Base-by-base conservation (phyloP, 2,113 vertebrate species). In the Clarias macrocephalus region DNA sequence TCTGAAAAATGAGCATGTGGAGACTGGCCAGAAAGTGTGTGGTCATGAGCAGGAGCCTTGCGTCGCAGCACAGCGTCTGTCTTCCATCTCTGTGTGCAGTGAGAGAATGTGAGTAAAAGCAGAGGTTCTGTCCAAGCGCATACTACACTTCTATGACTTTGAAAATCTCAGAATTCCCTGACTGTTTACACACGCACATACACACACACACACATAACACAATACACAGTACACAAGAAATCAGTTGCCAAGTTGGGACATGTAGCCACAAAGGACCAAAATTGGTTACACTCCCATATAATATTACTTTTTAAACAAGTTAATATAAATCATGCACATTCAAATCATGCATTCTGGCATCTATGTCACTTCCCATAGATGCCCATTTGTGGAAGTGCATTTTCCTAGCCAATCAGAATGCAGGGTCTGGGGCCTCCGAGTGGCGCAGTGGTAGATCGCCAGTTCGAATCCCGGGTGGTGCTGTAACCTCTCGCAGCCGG, bases 21-120 rank as follows among this genome's bases (percentile, higher is more conserved):
- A 42, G 37, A 21, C 37, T 66, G 19, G 82, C 82, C 48, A 83
- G 42, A 52, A 54, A 62, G 48, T 62, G 59, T 81, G 80, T 81
- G 28, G 19, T 81, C 28, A 48, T 7, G 59, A 33, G 33, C 73
- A 54, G 73, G 8, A 48, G 72, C 72, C 72, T 48, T 75, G 7
- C 37, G 23, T 42, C 13, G 37, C 9, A 75, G 48, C 21, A 48
- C 72, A 72, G 37, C 11, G 42, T 73, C 70, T 73, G 70, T 73
- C 70, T 73, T 73, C 33, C 70, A 56, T 56, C 75, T 54, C 48
- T 13, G 48, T 54, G 75, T 56, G 15, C 65, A 37, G 62, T 30
- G 9, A 16, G 19, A 52, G 33, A 42, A 42, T 18, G 37, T 73
- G 21, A 37, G 56, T 25, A 25, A 60, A 3, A 84, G 56, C 4